Evolutionary conservation across 2,888 invertebrate genomes (phyloP).

Genomic region (Rosalia funebris): DNA sequence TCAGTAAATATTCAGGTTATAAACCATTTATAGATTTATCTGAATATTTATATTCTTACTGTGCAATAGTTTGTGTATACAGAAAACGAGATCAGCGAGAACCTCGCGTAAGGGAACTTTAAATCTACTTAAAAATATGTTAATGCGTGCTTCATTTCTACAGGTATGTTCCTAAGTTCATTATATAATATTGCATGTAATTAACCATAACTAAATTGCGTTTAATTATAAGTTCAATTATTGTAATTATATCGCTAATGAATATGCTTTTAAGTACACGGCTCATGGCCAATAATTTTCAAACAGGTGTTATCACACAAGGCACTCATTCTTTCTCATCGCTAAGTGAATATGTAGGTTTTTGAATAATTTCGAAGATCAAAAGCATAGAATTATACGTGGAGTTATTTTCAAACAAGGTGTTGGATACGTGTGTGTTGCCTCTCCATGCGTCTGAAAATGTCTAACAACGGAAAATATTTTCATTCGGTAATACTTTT

Average conservation of each 20-base stretch:
- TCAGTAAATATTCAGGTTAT: slow-evolving; percentile 33
- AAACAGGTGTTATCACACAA: slow-evolving; percentile 11
- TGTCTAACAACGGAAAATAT: too few species aligned
- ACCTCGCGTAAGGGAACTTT: slow-evolving; percentile 9
- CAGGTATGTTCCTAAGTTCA: slow-evolving; percentile 10
- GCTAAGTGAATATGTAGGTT: slow-evolving; percentile 11
- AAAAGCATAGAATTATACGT: neutral
- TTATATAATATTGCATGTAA: slow-evolving; percentile 16
- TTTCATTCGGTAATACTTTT: too few species aligned
- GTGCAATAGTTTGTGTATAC: slow-evolving; percentile 27
- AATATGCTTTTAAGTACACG: slow-evolving; percentile 6
- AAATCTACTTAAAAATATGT: slow-evolving; percentile 10
- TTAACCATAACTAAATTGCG: slow-evolving; percentile 8
- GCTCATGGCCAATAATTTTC: slow-evolving; percentile 16
- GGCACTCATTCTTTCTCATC: slow-evolving; percentile 9
- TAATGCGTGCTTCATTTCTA: slow-evolving; percentile 18
- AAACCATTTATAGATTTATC: slow-evolving; percentile 33
- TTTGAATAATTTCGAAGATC: neutral
- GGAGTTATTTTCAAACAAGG: too few species aligned
- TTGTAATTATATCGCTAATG: slow-evolving; percentile 9
- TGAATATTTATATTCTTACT: slow-evolving; percentile 31
- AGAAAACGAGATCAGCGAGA: neutral
- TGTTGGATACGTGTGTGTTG: too few species aligned
- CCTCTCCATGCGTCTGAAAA: too few species aligned
- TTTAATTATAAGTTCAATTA: slow-evolving; percentile 9